Evolutionary conservation across 2,797 vertebrate species (phyloP), one percentile per base, ranked within the genome.

Genomic region (Chaetodon trifasciatus): DNA sequence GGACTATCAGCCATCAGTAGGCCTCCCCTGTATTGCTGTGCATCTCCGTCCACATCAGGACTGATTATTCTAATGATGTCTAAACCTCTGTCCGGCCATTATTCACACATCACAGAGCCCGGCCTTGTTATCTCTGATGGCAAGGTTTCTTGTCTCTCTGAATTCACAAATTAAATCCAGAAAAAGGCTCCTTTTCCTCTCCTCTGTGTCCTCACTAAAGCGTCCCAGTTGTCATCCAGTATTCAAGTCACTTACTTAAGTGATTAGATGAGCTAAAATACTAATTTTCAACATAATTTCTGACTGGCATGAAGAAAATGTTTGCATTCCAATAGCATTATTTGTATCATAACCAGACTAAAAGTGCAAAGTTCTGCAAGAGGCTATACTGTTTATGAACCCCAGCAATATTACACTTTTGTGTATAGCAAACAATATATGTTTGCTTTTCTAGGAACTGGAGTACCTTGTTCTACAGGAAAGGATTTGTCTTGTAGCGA

Each of bases 41-140:
- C 82, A 84, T 89, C 76, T 91, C 70, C 17, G 44, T 80, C 74
- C 76, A 82, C 76, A 85, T 90, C 88, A 82, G 66, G 70, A 79
- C 86, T 90, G 90, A 92, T 94, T 92, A 88, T 88, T 92, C 84
- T 90, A 93, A 94, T 94, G 90, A 92, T 86, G 81, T 90, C 84
- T 88, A 87, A 92, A 92, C 82, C 86, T 88, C 82, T 92, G 91
- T 91, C 90, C 84, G 8, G 82, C 79, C 79, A 91, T 89, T 92
- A 94, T 88, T 87, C 81, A 87, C 89, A 91, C 87, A 90, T 91
- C 85, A 92, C 70, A 83, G 87, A 89, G 70, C 87, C 67, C 1
- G 8, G 82, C 83, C 90, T 91, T 90, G 89, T 93, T 93, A 92
- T 91, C 82, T 86, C 61, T 52, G 70, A 88, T 49, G 61, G 79